Percentiles rank a stretch among this genome's conserved stretches.
Evolutionary conservation across 2,797 vertebrate genomes (phyloP).

Genomic region (Falco concolor): DNA sequence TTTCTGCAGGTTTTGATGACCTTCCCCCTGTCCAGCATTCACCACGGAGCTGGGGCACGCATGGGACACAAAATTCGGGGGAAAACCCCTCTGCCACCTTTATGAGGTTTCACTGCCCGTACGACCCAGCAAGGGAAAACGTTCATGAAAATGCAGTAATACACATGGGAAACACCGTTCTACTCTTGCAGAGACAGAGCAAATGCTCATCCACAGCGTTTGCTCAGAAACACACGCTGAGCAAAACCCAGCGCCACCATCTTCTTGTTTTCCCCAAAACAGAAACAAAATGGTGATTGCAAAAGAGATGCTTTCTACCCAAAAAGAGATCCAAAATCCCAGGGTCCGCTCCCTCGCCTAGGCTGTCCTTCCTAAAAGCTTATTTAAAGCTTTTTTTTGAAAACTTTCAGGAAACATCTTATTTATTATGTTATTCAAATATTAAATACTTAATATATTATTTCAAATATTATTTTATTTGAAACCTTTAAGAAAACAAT

Average conservation of each 20-base stretch:
- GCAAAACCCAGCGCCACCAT: not conserved
- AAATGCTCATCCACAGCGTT: not conserved
- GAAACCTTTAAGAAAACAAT: not conserved
- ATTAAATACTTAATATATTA: not conserved
- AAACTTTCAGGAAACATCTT: not conserved
- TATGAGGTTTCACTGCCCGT: not conserved
- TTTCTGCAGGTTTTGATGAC: not conserved
- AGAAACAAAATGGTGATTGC: not conserved
- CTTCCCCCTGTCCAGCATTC: not conserved
- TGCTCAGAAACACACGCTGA: not conserved
- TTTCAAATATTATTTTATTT: not conserved
- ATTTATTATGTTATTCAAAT: not conserved
- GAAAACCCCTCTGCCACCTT: not conserved
- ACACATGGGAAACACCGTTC: rapidly evolving
- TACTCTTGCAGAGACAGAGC: not conserved
- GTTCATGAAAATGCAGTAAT: not conserved
- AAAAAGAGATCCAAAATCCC: not conserved
- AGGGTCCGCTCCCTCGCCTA: not conserved
- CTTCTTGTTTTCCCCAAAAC: not conserved
- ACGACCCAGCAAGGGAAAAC: not conserved
- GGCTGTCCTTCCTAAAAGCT: not conserved
- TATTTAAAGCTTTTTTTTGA: not conserved
- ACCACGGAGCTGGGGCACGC: rapidly evolving
- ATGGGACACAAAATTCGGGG: not conserved
- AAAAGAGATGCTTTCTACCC: not conserved